Evolutionary conservation across 1,140 invertebrate species (phyloP), one percentile per base, ranked within the genome.

Genomic region (Acromyrmex charruanus): DNA sequence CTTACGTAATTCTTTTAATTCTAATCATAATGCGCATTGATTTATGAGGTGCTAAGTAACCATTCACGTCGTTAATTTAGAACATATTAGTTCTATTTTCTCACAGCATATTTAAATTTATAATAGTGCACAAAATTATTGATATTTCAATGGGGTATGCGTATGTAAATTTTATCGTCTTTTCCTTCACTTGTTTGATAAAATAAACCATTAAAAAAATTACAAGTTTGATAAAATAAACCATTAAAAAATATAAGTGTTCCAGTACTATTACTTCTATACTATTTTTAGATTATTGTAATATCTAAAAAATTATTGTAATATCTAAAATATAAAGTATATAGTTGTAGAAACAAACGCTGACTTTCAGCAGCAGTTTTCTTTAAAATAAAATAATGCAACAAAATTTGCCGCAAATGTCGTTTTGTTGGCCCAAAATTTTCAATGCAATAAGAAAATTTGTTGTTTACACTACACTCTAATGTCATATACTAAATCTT

Each of bases 1-100:
- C 93, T 93, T 81, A 94, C 93, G 93, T 89, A 77, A 93, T 93
- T 44, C 87, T 91, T 84, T 85, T 91, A 0, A 94, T 55, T 84
- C 35, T 72, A 16, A 93, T 85, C 21, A 87, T 90, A 39, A 69
- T 53, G 61, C 14, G 12, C 4, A 6, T 18, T 12, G 3, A 58
- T 69, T 18, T 58, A 69, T 39, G 14, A 51, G 49, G 10, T 81
- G 10, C 21, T 10, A 31, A 0, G 0, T 25, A 25, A 28, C 3
- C n/a, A 58, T 71, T 71, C 6, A 71, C 16, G 16, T 71, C 31
- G 31, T 14, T 28, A 71, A 81, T 81, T 81, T 81, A 63, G 9
- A 71, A 39, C 3, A 4, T 28, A 21, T n/a, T 35, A 39, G 2
- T 55, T 3, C 3, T 16, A 25, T 69, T n/a, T 49, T 58, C 2